Percentiles rank a stretch among this genome's conserved stretches.
Conservation (phyloP, 2,888 invertebrate genomes). For the Eudasyphora cyanicolor region DNA sequence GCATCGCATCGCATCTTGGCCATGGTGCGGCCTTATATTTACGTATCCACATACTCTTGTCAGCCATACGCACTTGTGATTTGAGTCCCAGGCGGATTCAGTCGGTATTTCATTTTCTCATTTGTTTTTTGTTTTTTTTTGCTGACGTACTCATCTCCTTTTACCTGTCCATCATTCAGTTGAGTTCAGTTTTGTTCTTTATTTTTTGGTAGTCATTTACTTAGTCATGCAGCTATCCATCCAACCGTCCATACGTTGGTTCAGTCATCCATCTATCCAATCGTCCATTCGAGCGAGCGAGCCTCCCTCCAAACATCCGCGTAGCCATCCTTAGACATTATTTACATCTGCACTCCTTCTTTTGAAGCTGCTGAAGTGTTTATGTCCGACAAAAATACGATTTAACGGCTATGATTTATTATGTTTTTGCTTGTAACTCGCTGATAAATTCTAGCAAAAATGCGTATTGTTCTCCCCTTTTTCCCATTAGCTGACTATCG, state of each 20-base stretch:
- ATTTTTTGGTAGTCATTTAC: slow-evolving; percentile 63
- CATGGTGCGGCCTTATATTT: slow-evolving; percentile 54
- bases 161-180: slow-evolving; percentile 62
- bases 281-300: slow-evolving; percentile 21
- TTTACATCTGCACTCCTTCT: slow-evolving; percentile 42
- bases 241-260: no score
- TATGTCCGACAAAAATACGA: slow-evolving; percentile 60
- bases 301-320: slow-evolving; percentile 19
- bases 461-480: not conserved
- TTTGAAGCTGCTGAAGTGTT: slow-evolving; percentile 61
- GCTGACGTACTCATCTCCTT: slow-evolving; percentile 46
- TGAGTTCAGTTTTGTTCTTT: no score
- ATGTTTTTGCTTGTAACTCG: not conserved
- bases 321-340: slow-evolving; percentile 25
- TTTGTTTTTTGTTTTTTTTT: slow-evolving; percentile 20
- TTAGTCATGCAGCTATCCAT: slow-evolving; percentile 60
- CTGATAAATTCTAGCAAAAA: slow-evolving; percentile 14
- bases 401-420: slow-evolving; percentile 64
- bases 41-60: not conserved
- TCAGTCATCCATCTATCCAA: slow-evolving; percentile 48
- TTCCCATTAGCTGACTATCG: not conserved
- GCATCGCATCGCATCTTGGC: slow-evolving; percentile 15
- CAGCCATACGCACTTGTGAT: slow-evolving; percentile 26
- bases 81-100: slow-evolving; percentile 13
- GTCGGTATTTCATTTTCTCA: not conserved